Evolutionary conservation across 2,888 invertebrate species (phyloP), one percentile per base, ranked within the genome.

Genomic region (Dermolepida albohirtum): DNA sequence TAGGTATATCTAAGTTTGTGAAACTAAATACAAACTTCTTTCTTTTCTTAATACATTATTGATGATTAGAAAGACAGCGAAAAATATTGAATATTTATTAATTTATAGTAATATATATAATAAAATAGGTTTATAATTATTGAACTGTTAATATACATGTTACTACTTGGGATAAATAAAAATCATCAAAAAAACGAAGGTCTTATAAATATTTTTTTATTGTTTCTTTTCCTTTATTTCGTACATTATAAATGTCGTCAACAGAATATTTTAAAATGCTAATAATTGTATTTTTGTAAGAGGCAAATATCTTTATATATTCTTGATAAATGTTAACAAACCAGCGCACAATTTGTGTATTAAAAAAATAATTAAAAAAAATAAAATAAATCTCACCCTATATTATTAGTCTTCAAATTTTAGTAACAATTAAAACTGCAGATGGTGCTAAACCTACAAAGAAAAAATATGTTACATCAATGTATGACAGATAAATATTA

Each of bases 391-490:
- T 63, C 52, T 63, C 50, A 67, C 63, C 67, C 52, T 27, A 50
- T 40, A 39, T 41, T 57, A 72, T 68, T 72, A 59, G 59, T 66
- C 66, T 74, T 75, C 68, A 76, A 71, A 87, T 84, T 82, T 87
- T 90, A 67, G 92, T 90, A 47, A 95, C 90, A 77, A 93, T 92
- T 57, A 95, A 85, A 41, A 94, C 94, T 62, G 95, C 94, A 41
- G 93, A 91, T 27, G 95, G 95, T 55, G 93, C 93, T 78, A 95
- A 84, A 79, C 94, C 94, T 89, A 85, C 50, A 87, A 87, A 68
- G 74, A 77, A 79, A 22, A 12, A 2, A 22, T 22, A 22, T 22
- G 22, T 22, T 22, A 22, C n/a, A n/a, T n/a, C n/a, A n/a, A n/a
- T n/a, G n/a, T n/a, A n/a, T n/a, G n/a, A n/a, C n/a, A n/a, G n/a